Base-by-base conservation (phyloP, 2,888 invertebrate genomes). In the Pheosia tremula region DNA sequence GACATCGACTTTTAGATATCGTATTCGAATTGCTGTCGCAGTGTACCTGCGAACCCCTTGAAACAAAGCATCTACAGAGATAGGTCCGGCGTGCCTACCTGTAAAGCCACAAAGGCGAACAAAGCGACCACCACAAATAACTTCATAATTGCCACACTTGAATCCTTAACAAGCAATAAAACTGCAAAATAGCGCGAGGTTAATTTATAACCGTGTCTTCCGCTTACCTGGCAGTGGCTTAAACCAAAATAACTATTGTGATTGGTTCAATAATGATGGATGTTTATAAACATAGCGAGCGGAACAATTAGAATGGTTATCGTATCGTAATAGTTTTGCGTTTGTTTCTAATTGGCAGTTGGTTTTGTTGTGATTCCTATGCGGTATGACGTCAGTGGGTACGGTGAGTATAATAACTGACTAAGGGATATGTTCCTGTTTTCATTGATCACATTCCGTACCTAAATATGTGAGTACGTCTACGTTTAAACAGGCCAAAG, bases 21-120 rank as follows among this genome's bases (percentile, higher is more conserved):
- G 24, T 24, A 24, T 24, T 24, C 2, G 24, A 24, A 24, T 24
- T 2, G 24, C 24, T 24, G 24, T 24, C 24, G 24, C 24, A 0
- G 24, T 24, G 24, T 24, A 24, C 24, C 24, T 24, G 24, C 24
- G 39, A 39, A 39, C 39, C 39, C 39, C 3, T 39, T 24, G 24
- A 24, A 2, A 24, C 24, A 1, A 24, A 2, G 24, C 24, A 24
- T 24, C 24, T 24, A 24, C 24, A 24, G 24, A 24, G 24, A 24
- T 24, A 24, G 24, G 24, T 24, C 24, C 24, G 2, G 41, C 53
- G 57, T 61, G 55, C 66, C 59, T 82, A 91, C 91, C 91, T 91
- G 89, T 41, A 91, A 72, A 65, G 90, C 89, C 72, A 89, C 81
- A 60, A 88, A 84, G 57, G 89, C 89, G 72, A 89, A 84, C 57